These are phyloP conservation scores for Megalops atlanticus DNA, from an alignment of 2,113 vertebrate genomes.

Conservation along the genomic window DNA sequence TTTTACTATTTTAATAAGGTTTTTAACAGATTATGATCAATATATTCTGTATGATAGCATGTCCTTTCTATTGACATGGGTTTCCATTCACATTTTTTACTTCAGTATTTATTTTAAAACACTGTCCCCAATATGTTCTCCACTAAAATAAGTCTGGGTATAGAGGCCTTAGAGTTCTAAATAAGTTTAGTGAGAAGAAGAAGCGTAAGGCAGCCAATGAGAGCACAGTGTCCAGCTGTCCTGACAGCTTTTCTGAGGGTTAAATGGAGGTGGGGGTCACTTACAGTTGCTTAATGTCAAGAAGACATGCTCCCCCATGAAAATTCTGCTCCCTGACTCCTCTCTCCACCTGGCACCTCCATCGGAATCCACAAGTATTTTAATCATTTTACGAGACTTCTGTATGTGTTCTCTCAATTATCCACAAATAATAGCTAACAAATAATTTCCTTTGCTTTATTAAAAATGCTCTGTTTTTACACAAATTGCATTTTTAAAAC, in stretches of 20 bases:
- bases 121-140: neutral
- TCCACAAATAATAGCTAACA: neutral
- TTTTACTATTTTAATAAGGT: too few species aligned
- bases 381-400: neutral
- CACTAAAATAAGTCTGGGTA: neutral
- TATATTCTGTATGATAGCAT: too few species aligned
- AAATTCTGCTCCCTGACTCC: too few species aligned
- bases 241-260: neutral
- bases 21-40: too few species aligned
- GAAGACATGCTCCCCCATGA: too few species aligned
- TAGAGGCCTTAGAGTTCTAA: neutral
- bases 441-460: neutral
- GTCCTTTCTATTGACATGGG: too few species aligned
- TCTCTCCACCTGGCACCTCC: too few species aligned
- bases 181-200: neutral
- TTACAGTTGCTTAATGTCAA: neutral
- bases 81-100: too few species aligned
- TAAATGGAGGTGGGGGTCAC: neutral
- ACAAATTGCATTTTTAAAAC: neutral
- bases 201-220: neutral
- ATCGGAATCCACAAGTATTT: neutral
- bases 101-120: neutral
- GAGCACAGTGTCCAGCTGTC: neutral
- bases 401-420: neutral
- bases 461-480: neutral